phyloP scores from a whole-genome alignment of 2,888 invertebrate genomes.

The Phytoseiulus persimilis region DNA sequence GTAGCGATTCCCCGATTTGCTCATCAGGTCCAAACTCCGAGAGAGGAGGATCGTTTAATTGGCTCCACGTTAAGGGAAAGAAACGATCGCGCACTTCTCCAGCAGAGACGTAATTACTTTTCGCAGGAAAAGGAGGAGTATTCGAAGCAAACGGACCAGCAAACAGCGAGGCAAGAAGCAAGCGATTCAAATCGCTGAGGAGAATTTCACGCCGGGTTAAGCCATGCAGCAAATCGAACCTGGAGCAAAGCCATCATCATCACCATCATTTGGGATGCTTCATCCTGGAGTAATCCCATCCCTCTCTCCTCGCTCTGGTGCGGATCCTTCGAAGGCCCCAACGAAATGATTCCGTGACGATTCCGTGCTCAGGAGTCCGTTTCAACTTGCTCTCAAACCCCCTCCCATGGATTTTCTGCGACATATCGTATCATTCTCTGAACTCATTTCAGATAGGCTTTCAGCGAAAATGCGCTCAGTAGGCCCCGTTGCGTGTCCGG shows the following conservation, averaged over 20 bases:
- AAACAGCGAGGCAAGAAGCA: not conserved
- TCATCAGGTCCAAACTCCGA: not conserved
- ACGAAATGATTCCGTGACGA: not conserved
- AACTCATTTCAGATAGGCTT: no score
- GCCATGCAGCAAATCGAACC: conserved; percentile 5
- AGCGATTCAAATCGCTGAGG: not conserved
- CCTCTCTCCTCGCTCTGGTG: not conserved
- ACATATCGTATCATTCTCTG: no score
- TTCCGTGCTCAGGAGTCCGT: no score
- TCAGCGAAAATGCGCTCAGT: no score
- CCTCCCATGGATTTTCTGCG: no score
- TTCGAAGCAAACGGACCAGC: not conserved
- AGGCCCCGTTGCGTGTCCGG: no score
- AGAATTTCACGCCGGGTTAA: not conserved
- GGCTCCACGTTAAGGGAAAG: not conserved
- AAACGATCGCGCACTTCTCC: not conserved
- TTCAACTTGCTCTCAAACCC: no score
- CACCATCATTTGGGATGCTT: not conserved
- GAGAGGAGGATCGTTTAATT: not conserved
- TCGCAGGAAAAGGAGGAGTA: not conserved
- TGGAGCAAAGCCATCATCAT: not conserved
- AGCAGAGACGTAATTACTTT: not conserved
- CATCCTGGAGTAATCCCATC: not conserved
- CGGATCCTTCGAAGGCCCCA: not conserved
- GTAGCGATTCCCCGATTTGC: not conserved